Evolutionary conservation across 2,888 invertebrate species (phyloP), one percentile per base, ranked within the genome.

Genomic region (Luperina nickerlii): DNA sequence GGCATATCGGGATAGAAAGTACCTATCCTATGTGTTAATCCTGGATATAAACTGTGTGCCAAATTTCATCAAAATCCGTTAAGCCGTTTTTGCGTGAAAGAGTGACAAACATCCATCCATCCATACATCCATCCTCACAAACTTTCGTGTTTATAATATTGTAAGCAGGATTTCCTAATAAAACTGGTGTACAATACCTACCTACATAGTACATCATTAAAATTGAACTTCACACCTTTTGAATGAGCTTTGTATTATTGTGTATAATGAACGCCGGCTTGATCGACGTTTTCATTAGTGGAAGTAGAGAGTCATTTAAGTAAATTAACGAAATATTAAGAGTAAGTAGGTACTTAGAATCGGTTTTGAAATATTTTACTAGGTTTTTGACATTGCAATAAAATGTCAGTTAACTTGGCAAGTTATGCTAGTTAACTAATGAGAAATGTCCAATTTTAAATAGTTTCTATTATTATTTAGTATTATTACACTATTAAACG

Each of bases 271-370:
- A 57, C 32, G 5, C 54, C 24, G 8, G 6, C 0, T n/a, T 60
- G 20, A 78, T 70, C 13, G 48, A 51, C 9, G 13, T 57, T 18
- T 85, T 60, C 48, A 57, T 85, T 70, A 79, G 27, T 62, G 20
- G 48, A 85, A 62, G 42, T 85, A 68, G 54, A 70, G 13, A 62
- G 70, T 71, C 51, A 79, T 78, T 68, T 74, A 45, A 83, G 15
- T 60, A 78, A 84, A 84, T 67, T 67, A 84, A 60, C 4, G 13
- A 79, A 51, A 62, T 67, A 78, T 76, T 67, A n/a, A 2, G 69
- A 11, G 42, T n/a, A n/a, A n/a, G n/a, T n/a, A n/a, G n/a, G n/a
- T 45, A 83, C 11, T 32, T 77, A 32, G 1, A 51, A 83, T 45
- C 24, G 18, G 5, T n/a, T 76, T 63, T 24, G 42, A 51, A 76